phyloP scores from a whole-genome alignment of 2,113 vertebrate genomes.

The Psilopsiagon aurifrons region DNA sequence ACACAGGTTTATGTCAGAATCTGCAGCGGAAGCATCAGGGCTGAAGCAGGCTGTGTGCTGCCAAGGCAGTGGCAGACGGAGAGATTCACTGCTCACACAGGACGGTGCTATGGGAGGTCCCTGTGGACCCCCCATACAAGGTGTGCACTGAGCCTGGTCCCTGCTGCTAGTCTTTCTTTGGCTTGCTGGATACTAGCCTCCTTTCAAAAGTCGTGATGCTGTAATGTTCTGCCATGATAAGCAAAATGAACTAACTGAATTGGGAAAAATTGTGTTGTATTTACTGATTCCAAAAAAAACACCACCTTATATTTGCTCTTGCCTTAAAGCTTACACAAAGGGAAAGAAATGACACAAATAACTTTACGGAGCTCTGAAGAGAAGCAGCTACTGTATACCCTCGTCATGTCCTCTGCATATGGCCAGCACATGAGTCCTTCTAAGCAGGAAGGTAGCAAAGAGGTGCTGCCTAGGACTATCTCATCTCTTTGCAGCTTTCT shows the following conservation, averaged over 20 bases:
- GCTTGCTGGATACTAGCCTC: background rate
- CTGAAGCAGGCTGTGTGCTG: background rate
- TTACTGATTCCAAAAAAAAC: background rate
- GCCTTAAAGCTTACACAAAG: background rate
- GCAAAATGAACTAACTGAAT: background rate
- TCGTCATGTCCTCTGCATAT: fast-evolving
- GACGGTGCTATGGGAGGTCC: fast-evolving
- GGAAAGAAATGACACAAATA: background rate
- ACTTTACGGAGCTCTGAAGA: background rate
- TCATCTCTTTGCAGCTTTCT: background rate
- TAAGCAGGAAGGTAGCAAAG: background rate
- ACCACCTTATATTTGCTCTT: background rate
- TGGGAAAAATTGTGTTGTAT: background rate
- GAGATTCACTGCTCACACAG: background rate
- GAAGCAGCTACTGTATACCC: background rate
- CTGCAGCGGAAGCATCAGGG: background rate
- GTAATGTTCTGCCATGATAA: background rate
- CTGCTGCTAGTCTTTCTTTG: background rate
- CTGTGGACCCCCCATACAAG: fast-evolving
- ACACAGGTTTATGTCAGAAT: background rate
- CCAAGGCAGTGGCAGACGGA: background rate
- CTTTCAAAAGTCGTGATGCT: background rate
- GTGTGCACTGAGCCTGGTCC: background rate
- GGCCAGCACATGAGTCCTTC: background rate
- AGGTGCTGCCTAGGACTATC: background rate